A percentile compares a stretch with the other conserved stretches of the same genome.
Conservation (phyloP, 1,140 invertebrate genomes). For the Acromyrmex charruanus region DNA sequence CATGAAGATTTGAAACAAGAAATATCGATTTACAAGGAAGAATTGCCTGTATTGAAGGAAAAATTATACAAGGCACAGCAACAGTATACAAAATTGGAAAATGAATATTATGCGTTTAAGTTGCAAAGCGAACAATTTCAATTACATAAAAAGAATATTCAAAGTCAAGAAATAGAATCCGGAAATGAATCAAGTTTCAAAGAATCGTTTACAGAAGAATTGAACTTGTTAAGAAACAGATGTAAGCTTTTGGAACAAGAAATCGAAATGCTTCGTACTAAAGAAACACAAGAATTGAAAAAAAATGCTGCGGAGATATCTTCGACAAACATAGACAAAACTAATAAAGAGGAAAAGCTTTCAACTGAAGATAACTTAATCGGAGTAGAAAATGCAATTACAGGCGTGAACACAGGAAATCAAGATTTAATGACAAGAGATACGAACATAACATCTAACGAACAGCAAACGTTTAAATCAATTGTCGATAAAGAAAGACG, state of each 20-base stretch:
- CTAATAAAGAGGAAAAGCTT: slow-evolving; percentile 3
- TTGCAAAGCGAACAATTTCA: slow-evolving; percentile 82
- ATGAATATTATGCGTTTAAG: slow-evolving; percentile 82
- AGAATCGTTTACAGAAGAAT: slow-evolving; percentile 9
- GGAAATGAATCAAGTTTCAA: slow-evolving; percentile 62
- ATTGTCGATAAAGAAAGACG: slow-evolving; percentile 24
- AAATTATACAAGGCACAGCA: slow-evolving; percentile 81
- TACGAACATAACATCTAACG: neutral
- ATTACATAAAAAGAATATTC: slow-evolving; percentile 68
- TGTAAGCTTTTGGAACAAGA: slow-evolving; percentile 18
- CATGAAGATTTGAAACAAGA: slow-evolving; percentile 82
- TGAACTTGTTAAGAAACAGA: slow-evolving; percentile 34
- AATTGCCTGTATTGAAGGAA: slow-evolving; percentile 82
- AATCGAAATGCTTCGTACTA: slow-evolving; percentile 51
- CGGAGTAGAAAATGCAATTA: neutral
- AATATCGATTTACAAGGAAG: slow-evolving; percentile 60
- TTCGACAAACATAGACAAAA: slow-evolving; percentile 26
- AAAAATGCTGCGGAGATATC: neutral
- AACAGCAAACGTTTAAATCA: slow-evolving; percentile 1
- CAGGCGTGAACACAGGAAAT: slow-evolving; percentile 9
- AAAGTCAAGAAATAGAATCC: slow-evolving; percentile 65
- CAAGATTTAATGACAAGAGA: slow-evolving; percentile 35
- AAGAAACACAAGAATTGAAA: slow-evolving; percentile 37
- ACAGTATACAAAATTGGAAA: slow-evolving; percentile 85
- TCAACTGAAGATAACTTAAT: neutral